These are phyloP conservation scores for Lasioglossum albipes DNA, from an alignment of 1,140 invertebrate genomes.

Conservation along the genomic window DNA sequence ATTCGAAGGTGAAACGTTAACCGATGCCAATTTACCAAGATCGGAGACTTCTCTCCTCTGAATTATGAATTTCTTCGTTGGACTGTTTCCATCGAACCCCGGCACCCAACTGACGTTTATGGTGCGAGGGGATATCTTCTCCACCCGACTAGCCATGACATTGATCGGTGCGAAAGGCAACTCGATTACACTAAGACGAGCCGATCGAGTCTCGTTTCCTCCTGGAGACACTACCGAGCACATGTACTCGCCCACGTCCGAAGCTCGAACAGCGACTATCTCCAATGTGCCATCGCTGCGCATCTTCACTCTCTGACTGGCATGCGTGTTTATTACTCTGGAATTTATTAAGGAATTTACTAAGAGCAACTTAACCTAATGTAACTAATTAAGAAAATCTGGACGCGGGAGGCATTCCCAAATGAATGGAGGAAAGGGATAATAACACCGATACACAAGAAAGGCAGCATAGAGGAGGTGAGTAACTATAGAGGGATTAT, in stretches of 20 bases:
- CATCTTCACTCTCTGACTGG: constrained; percentile 86
- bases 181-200: constrained; percentile 93
- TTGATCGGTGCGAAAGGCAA: constrained; percentile 95
- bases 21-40: constrained; percentile 82
- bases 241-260: constrained; percentile 90
- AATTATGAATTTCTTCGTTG: constrained; percentile 95
- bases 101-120: constrained; percentile 97
- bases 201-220: constrained; percentile 94
- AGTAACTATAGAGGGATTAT: too few species aligned
- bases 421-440: too few species aligned
- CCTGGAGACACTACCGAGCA: constrained; percentile 92
- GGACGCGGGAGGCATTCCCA: too few species aligned
- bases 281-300: constrained; percentile 88
- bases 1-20: constrained; percentile 20
- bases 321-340: constrained; percentile 83
- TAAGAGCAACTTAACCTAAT: too few species aligned
- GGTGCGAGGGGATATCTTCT: constrained; percentile 79
- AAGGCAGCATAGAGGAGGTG: too few species aligned
- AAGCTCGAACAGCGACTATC: constrained; percentile 89
- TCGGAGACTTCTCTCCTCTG: constrained; percentile 94
- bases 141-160: constrained; percentile 87
- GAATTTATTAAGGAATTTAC: not conserved
- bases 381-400: too few species aligned
- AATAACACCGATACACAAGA: too few species aligned
- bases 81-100: constrained; percentile 98